These are phyloP conservation scores for Papilio polytes DNA, from an alignment of 1,140 invertebrate species.

Conservation along the genomic window DNA sequence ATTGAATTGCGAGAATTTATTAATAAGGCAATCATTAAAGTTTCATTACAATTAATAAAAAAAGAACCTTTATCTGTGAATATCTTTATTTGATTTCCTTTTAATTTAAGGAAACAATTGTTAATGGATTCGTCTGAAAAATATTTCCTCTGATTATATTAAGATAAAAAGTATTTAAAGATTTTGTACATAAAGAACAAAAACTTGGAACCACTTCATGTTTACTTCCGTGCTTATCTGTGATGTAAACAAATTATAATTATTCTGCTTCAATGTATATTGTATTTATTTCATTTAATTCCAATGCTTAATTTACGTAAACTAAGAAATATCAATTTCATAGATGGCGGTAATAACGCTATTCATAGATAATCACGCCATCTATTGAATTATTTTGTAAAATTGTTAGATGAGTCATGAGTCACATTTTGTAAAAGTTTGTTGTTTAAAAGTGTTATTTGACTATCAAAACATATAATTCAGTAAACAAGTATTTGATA, in stretches of 20 bases:
- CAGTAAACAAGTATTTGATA: not conserved
- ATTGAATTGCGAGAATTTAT: constrained; percentile 4
- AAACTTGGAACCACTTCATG: not conserved
- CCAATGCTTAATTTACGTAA: not conserved
- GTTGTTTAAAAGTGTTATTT: no score
- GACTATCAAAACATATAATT: no score
- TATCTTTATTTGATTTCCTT: constrained; percentile 1
- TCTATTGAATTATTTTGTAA: not conserved
- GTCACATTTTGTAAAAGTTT: no score
- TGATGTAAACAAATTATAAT: no score
- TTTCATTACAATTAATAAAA: not conserved
- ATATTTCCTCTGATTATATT: not conserved
- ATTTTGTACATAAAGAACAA: not conserved
- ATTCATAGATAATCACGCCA: not conserved
- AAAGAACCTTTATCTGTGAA: not conserved
- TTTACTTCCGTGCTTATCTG: not conserved
- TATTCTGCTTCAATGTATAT: no score
- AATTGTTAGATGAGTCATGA: no score
- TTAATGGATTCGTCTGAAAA: not conserved
- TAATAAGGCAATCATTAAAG: not conserved
- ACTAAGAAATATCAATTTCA: not conserved
- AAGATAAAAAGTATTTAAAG: not conserved
- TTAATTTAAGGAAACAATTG: not conserved
- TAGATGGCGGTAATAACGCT: not conserved
- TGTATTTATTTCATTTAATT: not conserved